A percentile compares a stretch with the other conserved stretches of the same genome.
phyloP scores from a whole-genome alignment of 2,888 invertebrate species.

The Eulithis testata region DNA sequence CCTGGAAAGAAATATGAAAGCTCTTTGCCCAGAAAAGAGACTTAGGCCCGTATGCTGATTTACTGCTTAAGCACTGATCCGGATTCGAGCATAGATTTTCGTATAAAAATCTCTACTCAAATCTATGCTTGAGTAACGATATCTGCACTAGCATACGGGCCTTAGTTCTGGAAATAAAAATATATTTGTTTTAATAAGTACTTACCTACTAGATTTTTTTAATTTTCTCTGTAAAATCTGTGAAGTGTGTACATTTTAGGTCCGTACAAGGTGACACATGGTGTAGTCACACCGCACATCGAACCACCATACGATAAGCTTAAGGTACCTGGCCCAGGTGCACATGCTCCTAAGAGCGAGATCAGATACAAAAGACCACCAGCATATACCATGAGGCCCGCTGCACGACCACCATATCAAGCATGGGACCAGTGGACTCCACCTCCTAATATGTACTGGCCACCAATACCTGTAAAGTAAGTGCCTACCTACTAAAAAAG shows the following conservation, averaged over 20 bases:
- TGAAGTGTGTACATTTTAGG: conserved; percentile 17
- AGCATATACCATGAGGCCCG: conserved; percentile 57
- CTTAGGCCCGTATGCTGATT: too few species aligned
- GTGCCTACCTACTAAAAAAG: conserved; percentile 16
- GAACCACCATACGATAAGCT: conserved; percentile 44
- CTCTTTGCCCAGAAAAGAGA: too few species aligned
- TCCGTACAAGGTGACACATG: conserved; percentile 46
- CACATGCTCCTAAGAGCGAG: conserved; percentile 50
- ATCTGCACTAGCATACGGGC: too few species aligned
- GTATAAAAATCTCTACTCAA: too few species aligned
- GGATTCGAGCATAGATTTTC: too few species aligned
- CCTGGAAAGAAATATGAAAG: too few species aligned
- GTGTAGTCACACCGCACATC: conserved; percentile 56
- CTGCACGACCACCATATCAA: conserved; percentile 58
- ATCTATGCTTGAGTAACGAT: too few species aligned
- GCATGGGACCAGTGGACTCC: conserved; percentile 71
- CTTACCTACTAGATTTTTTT: too few species aligned
- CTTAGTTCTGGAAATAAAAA: too few species aligned
- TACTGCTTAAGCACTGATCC: too few species aligned
- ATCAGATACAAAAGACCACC: conserved; percentile 56
- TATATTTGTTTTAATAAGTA: too few species aligned
- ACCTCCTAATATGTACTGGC: conserved; percentile 72
- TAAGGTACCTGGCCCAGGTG: conserved; percentile 63
- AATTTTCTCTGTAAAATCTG: not conserved
- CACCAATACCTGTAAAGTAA: conserved; percentile 59